These are phyloP conservation scores for Eospalax fontanierii DNA, from an alignment of 2,797 vertebrate species.

Conservation along the genomic window DNA sequence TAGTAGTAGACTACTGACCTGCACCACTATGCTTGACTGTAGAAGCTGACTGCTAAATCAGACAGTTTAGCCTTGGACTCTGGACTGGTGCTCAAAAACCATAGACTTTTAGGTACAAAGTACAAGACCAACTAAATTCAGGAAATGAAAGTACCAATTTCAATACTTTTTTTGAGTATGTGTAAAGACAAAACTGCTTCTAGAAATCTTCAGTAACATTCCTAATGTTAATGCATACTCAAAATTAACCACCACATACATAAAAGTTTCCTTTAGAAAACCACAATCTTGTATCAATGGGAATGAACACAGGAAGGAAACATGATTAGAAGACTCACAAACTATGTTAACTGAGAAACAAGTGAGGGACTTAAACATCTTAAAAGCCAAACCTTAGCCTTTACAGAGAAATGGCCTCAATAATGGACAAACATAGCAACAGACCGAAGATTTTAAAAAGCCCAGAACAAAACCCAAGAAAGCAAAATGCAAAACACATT, in stretches of 20 bases:
- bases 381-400: not conserved
- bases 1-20: too few relatives aligned
- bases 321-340: not conserved
- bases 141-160: not conserved
- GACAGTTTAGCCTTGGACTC: not conserved
- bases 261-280: constrained; percentile 55
- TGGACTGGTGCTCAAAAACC: constrained; percentile 6
- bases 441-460: not conserved
- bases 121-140: constrained; percentile 44
- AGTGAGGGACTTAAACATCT: not conserved
- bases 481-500: not conserved
- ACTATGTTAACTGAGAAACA: not conserved
- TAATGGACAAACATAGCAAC: not conserved
- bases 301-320: not conserved
- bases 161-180: not conserved
- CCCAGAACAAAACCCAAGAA: not conserved
- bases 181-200: constrained; percentile 43
- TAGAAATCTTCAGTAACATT: constrained; percentile 45
- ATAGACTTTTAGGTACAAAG: not conserved
- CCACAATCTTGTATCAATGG: not conserved
- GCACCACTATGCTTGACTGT: not conserved
- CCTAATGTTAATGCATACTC: not conserved
- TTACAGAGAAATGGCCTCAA: not conserved
- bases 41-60: not conserved
- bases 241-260: not conserved